Evolutionary conservation across 30 jellyfish, hydroid and myxozoan genomes (phyloP).

Genomic region (Chrysaora quinquecirrha): DNA sequence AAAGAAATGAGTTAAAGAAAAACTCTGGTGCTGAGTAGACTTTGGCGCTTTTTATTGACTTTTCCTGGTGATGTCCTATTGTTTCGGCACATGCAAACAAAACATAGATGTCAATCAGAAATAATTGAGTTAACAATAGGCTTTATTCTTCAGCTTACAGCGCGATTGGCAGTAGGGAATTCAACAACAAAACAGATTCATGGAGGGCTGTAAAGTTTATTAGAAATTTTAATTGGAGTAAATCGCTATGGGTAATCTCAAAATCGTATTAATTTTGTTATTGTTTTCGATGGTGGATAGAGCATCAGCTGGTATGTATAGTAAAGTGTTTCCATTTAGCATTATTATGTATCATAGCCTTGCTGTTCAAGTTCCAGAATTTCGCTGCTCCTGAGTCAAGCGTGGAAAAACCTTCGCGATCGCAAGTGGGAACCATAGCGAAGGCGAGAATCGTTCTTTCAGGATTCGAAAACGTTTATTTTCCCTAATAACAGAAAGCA

Average conservation of each 20-base stretch:
- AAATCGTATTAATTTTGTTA: slow-evolving; percentile 44
- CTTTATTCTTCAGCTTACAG: slow-evolving; percentile 36
- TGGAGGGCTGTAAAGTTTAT: slow-evolving; percentile 31
- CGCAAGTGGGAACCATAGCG: no score
- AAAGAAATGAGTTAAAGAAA: slow-evolving; percentile 1
- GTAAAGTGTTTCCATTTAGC: neutral
- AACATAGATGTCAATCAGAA: slow-evolving; percentile 64
- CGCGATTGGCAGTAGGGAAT: slow-evolving; percentile 29
- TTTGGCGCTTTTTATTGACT: slow-evolving; percentile 76
- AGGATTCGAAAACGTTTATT: no score
- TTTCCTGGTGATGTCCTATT: slow-evolving; percentile 69
- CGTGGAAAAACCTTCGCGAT: no score
- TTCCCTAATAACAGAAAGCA: no score
- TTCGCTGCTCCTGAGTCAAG: no score
- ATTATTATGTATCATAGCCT: neutral
- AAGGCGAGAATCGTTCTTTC: no score
- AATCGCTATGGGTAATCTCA: slow-evolving; percentile 61
- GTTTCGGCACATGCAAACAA: slow-evolving; percentile 48
- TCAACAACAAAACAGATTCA: slow-evolving; percentile 39
- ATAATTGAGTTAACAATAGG: slow-evolving; percentile 74
- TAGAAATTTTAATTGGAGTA: slow-evolving; percentile 35
- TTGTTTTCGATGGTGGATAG: slow-evolving; percentile 21
- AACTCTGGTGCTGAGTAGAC: slow-evolving; percentile 3
- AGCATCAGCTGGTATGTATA: slow-evolving; percentile 45
- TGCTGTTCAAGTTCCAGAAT: neutral